phyloP scores from a whole-genome alignment of 2,797 vertebrate genomes.

The Mormyrus hasselquistii region DNA sequence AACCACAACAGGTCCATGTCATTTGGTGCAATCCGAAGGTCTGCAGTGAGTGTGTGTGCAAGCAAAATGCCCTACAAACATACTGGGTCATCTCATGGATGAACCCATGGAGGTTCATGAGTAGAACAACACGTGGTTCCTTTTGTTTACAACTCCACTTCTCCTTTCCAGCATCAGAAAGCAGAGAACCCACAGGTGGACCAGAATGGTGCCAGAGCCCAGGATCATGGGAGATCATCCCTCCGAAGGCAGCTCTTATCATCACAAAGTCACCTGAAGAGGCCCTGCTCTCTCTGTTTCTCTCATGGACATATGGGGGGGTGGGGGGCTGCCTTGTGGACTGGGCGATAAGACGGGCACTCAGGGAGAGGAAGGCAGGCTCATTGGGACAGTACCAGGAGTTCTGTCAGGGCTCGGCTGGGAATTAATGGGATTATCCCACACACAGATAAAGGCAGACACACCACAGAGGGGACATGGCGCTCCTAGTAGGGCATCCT shows the following conservation, averaged over 20 bases:
- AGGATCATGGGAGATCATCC: not conserved
- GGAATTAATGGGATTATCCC: conserved; percentile 16
- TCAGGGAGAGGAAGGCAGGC: not conserved
- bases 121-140: not conserved
- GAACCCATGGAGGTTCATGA: not conserved
- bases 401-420: not conserved
- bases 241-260: not conserved
- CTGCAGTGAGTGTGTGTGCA: not conserved
- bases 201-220: not conserved
- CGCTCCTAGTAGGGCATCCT: not conserved
- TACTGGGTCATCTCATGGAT: not conserved
- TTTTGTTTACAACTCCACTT: not conserved
- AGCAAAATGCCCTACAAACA: not conserved
- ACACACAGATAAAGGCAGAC: conserved; percentile 6
- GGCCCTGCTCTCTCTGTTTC: not conserved
- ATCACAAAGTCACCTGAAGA: not conserved
- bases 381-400: not conserved
- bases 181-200: not conserved
- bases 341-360: not conserved
- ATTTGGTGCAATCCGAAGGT: not conserved
- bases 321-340: not conserved
- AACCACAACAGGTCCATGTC: not conserved
- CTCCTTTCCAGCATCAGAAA: not conserved
- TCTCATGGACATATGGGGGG: not conserved
- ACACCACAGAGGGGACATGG: conserved; percentile 1